Evolutionary conservation across 2,888 invertebrate species (phyloP).

Genomic region (Sicus ferrugineus): DNA sequence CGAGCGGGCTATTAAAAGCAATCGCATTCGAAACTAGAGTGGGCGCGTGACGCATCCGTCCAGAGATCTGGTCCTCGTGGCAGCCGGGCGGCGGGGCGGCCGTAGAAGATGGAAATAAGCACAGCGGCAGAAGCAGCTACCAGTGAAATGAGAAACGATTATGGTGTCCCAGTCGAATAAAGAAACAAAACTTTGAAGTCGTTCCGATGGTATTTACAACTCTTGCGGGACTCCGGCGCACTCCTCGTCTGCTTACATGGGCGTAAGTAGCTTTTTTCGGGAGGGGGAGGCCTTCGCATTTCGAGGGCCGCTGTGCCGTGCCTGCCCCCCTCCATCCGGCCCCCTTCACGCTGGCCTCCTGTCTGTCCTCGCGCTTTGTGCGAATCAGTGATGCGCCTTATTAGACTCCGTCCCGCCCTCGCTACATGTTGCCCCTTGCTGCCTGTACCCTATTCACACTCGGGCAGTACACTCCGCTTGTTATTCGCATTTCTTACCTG

Average conservation of each 20-base stretch:
- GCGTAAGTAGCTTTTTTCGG: no score
- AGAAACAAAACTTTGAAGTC: conserved; percentile 59
- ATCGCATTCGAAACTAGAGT: conserved; percentile 63
- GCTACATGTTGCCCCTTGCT: conserved; percentile 35
- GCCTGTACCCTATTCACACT: conserved; percentile 28
- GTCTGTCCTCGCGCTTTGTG: not conserved
- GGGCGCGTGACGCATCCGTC: conserved; percentile 41
- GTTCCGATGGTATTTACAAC: conserved; percentile 62
- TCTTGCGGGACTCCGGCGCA: conserved; percentile 54
- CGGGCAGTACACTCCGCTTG: conserved; percentile 37
- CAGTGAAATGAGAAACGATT: conserved; percentile 64
- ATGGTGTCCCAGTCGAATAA: conserved; percentile 53
- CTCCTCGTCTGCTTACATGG: no score
- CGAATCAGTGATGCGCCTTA: conserved; percentile 27
- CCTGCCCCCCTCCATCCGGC: not conserved
- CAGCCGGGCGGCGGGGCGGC: not conserved
- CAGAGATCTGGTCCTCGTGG: not conserved
- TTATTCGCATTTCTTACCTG: conserved; percentile 25
- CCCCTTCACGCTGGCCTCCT: not conserved
- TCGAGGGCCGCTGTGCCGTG: no score
- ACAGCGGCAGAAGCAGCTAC: conserved; percentile 32
- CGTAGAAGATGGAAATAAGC: not conserved
- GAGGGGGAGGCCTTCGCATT: no score
- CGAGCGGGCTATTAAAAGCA: conserved; percentile 62
- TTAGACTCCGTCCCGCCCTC: conserved; percentile 4